These are phyloP conservation scores for Ataeniobius toweri DNA, from an alignment of 2,797 vertebrate species.

Conservation along the genomic window DNA sequence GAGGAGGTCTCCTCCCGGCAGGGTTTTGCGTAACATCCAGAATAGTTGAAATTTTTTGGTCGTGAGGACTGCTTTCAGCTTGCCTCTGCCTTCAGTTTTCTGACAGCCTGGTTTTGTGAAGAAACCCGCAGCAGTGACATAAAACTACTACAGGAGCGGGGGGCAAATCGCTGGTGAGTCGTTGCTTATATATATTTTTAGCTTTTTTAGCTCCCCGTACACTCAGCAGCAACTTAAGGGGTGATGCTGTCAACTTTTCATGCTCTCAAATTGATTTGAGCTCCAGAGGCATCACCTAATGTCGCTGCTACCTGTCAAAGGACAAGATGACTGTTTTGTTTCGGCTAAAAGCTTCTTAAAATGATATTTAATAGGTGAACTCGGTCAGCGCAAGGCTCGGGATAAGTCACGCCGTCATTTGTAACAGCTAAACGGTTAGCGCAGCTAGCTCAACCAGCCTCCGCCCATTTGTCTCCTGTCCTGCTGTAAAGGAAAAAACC, in stretches of 20 bases:
- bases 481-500: background rate
- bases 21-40: conserved; percentile 19
- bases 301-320: accelerated
- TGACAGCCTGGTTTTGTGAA: conserved; percentile 24
- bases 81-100: background rate
- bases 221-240: background rate
- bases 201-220: conserved; percentile 1
- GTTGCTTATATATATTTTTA: background rate
- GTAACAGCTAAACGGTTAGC: conserved; percentile 46
- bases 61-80: conserved; percentile 8
- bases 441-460: conserved; percentile 55
- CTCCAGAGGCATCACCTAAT: background rate
- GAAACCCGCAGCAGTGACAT: background rate
- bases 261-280: background rate
- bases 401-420: conserved; percentile 23
- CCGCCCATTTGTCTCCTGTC: conserved; percentile 54
- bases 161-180: conserved; percentile 61
- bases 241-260: conserved; percentile 22
- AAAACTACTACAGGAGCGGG: conserved; percentile 15
- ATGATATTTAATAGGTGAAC: background rate
- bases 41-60: background rate
- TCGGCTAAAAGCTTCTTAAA: background rate
- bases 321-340: background rate
- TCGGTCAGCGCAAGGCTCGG: background rate
- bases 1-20: conserved; percentile 47